Conservation (phyloP, 2,888 invertebrate genomes). For the Eledone cirrhosa region DNA sequence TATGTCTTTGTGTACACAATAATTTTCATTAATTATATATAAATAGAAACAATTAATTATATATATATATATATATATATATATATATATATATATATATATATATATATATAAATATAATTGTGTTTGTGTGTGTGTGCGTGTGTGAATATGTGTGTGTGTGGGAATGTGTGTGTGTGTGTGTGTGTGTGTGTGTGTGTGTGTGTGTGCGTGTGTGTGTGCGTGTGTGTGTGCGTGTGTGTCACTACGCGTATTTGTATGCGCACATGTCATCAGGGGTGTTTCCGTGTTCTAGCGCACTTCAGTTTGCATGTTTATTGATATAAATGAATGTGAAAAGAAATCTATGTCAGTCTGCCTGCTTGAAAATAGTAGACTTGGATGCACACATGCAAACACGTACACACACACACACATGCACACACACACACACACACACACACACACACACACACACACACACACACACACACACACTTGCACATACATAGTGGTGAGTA, state of each 20-base stretch:
- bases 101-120: slow-evolving; percentile 26
- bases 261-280: too few relatives aligned
- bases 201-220: background rate
- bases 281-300: background rate
- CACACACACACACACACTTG: too few relatives aligned
- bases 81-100: slow-evolving; percentile 22
- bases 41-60: background rate
- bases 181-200: background rate
- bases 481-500: too few relatives aligned
- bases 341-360: too few relatives aligned
- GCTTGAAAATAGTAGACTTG: too few relatives aligned
- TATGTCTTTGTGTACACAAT: background rate
- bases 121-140: background rate
- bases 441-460: background rate
- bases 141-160: background rate
- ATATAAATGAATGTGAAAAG: too few relatives aligned
- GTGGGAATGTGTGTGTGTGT: background rate
- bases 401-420: background rate
- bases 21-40: background rate
- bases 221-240: background rate
- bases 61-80: background rate
- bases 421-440: background rate
- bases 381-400: background rate
- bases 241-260: too few relatives aligned
- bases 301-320: too few relatives aligned